A percentile compares a stretch with the other conserved stretches of the same genome.
These are phyloP conservation scores for Amphipoea lucens DNA, from an alignment of 2,888 invertebrate species.

Conservation along the genomic window DNA sequence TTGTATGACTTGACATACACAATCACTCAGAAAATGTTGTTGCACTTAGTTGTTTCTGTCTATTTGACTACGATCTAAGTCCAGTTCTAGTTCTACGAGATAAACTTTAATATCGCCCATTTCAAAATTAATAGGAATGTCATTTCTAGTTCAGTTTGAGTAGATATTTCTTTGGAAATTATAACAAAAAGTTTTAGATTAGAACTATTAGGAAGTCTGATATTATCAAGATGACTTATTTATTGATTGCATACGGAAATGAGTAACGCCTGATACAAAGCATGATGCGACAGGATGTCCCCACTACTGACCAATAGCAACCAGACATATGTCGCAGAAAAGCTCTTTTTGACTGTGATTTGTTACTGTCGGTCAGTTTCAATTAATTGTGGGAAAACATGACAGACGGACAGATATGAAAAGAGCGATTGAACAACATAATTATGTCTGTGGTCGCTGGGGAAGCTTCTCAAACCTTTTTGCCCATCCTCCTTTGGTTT, in stretches of 20 bases:
- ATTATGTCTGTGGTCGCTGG: too few relatives aligned
- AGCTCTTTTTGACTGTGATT: too few relatives aligned
- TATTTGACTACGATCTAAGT: conserved; percentile 4
- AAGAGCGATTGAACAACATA: too few relatives aligned
- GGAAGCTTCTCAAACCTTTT: too few relatives aligned
- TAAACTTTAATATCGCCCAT: not conserved
- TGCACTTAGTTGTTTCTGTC: conserved; percentile 16
- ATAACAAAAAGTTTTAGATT: not conserved
- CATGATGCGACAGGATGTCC: not conserved
- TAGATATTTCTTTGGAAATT: not conserved
- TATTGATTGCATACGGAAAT: not conserved
- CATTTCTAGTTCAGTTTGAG: not conserved
- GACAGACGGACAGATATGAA: too few relatives aligned
- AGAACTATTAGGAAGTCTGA: not conserved
- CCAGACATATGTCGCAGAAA: not conserved
- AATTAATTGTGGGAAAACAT: not conserved
- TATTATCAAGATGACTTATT: conserved; percentile 1
- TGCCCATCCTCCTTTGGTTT: too few relatives aligned
- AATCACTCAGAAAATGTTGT: conserved; percentile 1
- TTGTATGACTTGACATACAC: not conserved
- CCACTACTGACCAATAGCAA: not conserved
- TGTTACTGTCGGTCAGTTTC: not conserved
- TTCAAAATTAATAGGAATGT: not conserved
- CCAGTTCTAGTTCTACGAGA: conserved; percentile 1
- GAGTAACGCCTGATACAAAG: not conserved